Evolutionary conservation across 2,797 vertebrate genomes (phyloP).

Genomic region (Natrix natrix): DNA sequence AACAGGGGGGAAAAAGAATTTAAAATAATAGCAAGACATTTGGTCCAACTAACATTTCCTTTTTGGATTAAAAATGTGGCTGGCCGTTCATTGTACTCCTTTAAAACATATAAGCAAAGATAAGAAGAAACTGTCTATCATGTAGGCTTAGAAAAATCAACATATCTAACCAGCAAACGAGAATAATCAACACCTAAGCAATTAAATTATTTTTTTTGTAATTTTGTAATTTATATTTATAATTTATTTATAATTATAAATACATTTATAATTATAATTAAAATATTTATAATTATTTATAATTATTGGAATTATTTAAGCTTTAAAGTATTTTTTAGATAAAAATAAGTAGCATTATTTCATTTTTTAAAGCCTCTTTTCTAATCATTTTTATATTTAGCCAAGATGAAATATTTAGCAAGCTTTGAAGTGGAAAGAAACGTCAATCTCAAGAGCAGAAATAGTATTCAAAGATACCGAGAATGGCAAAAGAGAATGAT

Average conservation of each 20-base stretch:
- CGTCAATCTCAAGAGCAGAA: neutral
- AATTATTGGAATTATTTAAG: neutral
- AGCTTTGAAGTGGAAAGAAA: neutral
- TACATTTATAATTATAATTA: too few species aligned
- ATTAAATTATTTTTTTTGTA: neutral
- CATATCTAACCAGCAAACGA: neutral
- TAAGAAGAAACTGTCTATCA: neutral
- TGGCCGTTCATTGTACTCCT: neutral
- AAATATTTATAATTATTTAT: too few species aligned
- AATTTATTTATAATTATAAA: too few species aligned
- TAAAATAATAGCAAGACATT: neutral
- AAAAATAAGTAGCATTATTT: neutral
- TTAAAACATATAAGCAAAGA: neutral
- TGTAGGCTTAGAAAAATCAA: neutral
- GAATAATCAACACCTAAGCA: neutral
- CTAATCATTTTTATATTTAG: neutral
- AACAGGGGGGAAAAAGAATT: neutral
- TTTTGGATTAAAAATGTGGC: neutral
- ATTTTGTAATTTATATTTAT: too few species aligned
- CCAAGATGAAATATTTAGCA: neutral
- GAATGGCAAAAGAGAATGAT: neutral
- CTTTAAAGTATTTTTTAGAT: neutral
- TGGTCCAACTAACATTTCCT: neutral
- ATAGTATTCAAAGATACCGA: neutral
- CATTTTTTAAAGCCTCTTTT: neutral